These are phyloP conservation scores for Nyctibius bracteatus DNA, from an alignment of 2,113 vertebrate genomes.

Conservation along the genomic window DNA sequence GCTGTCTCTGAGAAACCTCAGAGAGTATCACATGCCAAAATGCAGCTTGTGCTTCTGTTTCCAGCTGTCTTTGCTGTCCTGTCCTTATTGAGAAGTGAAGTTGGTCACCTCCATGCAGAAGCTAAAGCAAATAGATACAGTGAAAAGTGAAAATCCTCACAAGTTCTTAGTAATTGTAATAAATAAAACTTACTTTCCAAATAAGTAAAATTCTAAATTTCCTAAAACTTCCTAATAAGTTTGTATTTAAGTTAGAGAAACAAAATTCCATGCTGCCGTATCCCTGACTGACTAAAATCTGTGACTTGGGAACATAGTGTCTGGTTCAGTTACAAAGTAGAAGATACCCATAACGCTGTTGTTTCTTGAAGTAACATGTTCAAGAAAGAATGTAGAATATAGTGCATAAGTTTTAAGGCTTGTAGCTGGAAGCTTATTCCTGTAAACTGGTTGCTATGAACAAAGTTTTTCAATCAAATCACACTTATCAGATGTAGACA, in stretches of 20 bases:
- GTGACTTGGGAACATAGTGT: background rate
- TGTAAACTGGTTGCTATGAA: background rate
- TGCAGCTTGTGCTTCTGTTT: background rate
- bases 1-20: background rate
- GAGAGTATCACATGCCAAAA: background rate
- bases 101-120: background rate
- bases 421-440: background rate
- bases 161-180: background rate
- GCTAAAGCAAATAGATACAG: background rate
- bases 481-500: background rate
- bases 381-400: background rate
- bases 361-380: background rate
- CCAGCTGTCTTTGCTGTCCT: background rate
- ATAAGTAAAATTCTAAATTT: background rate
- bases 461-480: background rate
- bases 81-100: background rate
- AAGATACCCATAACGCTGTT: background rate
- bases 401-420: background rate
- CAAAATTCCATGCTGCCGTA: background rate
- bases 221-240: background rate
- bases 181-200: background rate
- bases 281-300: background rate
- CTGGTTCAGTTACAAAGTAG: background rate
- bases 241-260: background rate
- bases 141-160: background rate